Evolutionary conservation across 2,113 vertebrate genomes (phyloP).

Genomic region (Rhea americana): DNA sequence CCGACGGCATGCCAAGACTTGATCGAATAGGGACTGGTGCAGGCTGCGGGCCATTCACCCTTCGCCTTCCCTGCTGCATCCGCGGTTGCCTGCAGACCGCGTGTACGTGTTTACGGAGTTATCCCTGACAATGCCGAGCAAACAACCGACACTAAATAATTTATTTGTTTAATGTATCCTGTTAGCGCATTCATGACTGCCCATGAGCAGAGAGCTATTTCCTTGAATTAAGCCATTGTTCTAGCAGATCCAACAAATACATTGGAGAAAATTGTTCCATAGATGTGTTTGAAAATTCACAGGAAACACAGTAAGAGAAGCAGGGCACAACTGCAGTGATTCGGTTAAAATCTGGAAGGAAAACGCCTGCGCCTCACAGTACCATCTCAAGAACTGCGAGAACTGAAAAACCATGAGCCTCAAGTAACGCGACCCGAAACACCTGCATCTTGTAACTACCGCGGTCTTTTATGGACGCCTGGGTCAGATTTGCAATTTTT

Average conservation of each 20-base stretch:
- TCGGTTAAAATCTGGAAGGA: not conserved
- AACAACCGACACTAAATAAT: slow-evolving; percentile 14
- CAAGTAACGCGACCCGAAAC: not conserved
- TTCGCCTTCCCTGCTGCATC: slow-evolving; percentile 6
- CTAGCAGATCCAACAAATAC: not conserved
- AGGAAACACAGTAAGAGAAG: not conserved
- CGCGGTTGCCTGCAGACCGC: slow-evolving; percentile 16
- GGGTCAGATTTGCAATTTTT: not conserved
- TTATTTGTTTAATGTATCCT: slow-evolving; percentile 39
- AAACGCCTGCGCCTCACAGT: not conserved
- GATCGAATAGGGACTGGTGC: not conserved
- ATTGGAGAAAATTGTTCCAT: not conserved
- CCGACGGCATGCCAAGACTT: not conserved
- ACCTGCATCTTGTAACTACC: rapidly evolving
- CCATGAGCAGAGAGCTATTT: not conserved
- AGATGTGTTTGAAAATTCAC: not conserved
- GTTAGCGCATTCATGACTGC: not conserved
- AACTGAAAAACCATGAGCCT: not conserved
- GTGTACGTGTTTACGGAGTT: slow-evolving; percentile 25
- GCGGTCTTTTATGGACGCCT: rapidly evolving
- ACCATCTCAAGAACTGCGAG: not conserved
- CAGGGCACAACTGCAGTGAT: not conserved
- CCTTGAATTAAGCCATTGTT: slow-evolving; percentile 25
- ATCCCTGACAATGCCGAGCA: not conserved
- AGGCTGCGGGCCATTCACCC: slow-evolving; percentile 14